A percentile compares a stretch with the other conserved stretches of the same genome.
phyloP scores from a whole-genome alignment of 2,797 vertebrate species.

The Sus cebifrons region DNA sequence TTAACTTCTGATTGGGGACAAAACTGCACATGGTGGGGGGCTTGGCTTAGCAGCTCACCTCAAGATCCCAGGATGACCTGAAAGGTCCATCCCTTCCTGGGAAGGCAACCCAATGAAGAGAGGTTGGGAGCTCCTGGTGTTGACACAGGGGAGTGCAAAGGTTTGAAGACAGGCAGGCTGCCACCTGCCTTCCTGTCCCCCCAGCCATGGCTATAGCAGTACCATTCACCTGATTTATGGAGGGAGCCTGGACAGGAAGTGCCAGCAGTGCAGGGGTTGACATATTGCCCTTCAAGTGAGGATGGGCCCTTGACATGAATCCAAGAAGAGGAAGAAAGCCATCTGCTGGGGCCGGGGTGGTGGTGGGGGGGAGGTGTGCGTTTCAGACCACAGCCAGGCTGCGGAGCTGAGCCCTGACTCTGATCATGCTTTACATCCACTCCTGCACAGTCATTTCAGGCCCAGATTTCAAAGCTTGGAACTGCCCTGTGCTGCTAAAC shows the following conservation, averaged over 20 bases:
- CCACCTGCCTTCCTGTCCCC: neutral
- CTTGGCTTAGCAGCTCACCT: no score
- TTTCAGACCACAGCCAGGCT: accelerated
- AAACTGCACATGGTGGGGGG: neutral
- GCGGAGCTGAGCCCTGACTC: accelerated
- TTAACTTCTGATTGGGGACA: neutral
- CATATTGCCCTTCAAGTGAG: neutral
- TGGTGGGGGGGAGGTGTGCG: accelerated
- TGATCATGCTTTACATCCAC: accelerated
- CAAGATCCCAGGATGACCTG: accelerated
- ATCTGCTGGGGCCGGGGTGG: accelerated
- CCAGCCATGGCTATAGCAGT: accelerated
- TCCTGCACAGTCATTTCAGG: neutral
- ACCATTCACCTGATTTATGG: neutral
- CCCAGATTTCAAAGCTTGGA: neutral
- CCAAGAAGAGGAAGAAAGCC: neutral
- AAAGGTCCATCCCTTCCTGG: accelerated
- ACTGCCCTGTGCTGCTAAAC: neutral
- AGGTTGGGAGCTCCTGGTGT: neutral
- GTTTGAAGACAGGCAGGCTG: no score
- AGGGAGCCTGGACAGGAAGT: neutral
- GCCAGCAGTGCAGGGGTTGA: neutral
- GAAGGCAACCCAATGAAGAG: accelerated
- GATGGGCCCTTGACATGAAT: no score
- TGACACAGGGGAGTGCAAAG: neutral